Evolutionary conservation across 2,113 vertebrate genomes (phyloP).

Genomic region (Hypanus sabinus): DNA sequence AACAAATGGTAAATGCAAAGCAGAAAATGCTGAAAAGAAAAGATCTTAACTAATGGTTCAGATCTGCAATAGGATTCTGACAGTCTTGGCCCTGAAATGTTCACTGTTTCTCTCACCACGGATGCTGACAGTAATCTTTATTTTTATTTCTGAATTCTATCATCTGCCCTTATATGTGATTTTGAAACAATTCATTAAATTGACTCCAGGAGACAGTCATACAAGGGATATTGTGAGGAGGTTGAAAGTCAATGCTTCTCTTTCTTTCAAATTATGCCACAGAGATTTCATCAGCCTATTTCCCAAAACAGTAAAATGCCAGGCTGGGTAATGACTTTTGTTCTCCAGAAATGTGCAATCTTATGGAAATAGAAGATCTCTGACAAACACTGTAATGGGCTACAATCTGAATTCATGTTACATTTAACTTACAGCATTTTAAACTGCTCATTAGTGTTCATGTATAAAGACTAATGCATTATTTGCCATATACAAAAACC

Average conservation of each 20-base stretch:
- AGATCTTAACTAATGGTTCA: too few relatives aligned
- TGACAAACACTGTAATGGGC: background rate
- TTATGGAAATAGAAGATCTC: background rate
- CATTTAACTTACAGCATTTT: background rate
- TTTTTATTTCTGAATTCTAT: too few relatives aligned
- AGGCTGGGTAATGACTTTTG: too few relatives aligned
- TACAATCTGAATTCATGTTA: background rate
- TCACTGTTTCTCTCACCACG: too few relatives aligned
- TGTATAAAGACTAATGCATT: background rate
- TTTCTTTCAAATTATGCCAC: too few relatives aligned
- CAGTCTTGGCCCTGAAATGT: too few relatives aligned
- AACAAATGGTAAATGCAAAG: background rate
- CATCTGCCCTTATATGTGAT: too few relatives aligned
- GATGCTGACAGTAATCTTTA: too few relatives aligned
- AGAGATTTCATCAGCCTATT: background rate
- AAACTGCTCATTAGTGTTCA: background rate
- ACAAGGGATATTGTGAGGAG: background rate
- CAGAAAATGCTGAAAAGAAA: too few relatives aligned
- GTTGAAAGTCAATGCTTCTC: background rate
- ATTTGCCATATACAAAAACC: background rate
- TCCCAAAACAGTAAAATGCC: background rate
- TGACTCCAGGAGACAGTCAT: background rate
- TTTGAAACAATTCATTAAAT: background rate
- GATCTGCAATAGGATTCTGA: too few relatives aligned
- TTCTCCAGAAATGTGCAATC: background rate